A percentile compares a stretch with the other conserved stretches of the same genome.
phyloP scores from a whole-genome alignment of 2,113 vertebrate species.

The Gymnocephalus cernua region DNA sequence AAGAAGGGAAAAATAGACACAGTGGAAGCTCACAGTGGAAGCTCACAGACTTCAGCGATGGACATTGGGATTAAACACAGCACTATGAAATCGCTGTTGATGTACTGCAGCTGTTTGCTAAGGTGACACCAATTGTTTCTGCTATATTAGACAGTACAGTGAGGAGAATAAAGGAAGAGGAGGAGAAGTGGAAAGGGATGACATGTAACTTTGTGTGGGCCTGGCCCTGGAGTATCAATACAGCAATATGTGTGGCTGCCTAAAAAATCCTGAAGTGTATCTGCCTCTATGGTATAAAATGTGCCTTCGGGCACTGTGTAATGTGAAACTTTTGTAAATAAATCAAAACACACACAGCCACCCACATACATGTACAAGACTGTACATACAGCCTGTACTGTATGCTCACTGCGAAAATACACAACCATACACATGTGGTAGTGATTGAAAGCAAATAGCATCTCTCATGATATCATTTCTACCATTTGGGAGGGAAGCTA shows the following conservation, averaged over 20 bases:
- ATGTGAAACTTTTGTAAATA: slow-evolving; percentile 37
- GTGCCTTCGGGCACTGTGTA: slow-evolving; percentile 11
- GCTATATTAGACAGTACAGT: slow-evolving; percentile 15
- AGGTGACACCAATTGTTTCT: slow-evolving; percentile 41
- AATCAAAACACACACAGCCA: slow-evolving; percentile 39
- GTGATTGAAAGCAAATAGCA: slow-evolving; percentile 25
- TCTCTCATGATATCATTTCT: slow-evolving; percentile 32
- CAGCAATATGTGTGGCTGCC: slow-evolving; percentile 31
- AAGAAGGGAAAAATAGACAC: slow-evolving; percentile 50
- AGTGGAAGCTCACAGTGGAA: slow-evolving; percentile 33
- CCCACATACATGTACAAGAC: not conserved
- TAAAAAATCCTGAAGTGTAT: slow-evolving; percentile 16
- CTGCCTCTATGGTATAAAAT: slow-evolving; percentile 16
- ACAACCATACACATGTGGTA: not conserved
- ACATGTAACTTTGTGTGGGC: slow-evolving; percentile 25
- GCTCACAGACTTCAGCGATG: slow-evolving; percentile 30
- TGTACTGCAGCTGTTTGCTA: slow-evolving; percentile 46
- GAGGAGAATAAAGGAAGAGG: slow-evolving; percentile 1
- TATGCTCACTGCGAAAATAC: not conserved
- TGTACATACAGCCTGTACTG: not conserved
- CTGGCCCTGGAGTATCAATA: slow-evolving; percentile 30
- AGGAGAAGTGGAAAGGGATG: slow-evolving; percentile 12
- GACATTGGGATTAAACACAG: slow-evolving; percentile 49
- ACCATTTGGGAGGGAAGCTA: slow-evolving; percentile 22
- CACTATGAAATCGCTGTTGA: slow-evolving; percentile 18